Evolutionary conservation across 2,113 vertebrate species (phyloP).

Genomic region (Pelecanus crispus): DNA sequence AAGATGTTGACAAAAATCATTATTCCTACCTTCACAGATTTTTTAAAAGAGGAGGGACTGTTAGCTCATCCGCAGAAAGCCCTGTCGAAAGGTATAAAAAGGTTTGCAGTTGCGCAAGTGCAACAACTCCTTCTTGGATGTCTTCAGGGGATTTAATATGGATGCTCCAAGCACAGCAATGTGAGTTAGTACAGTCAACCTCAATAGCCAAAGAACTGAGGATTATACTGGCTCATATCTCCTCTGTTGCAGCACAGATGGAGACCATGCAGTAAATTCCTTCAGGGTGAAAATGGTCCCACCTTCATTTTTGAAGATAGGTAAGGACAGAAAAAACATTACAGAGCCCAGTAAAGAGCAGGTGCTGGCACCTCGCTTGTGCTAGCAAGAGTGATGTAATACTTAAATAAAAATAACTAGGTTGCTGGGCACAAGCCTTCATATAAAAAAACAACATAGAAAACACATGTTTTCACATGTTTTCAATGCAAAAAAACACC

Average conservation of each 20-base stretch:
- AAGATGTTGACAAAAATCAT: neutral
- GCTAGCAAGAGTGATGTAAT: neutral
- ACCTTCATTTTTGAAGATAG: neutral
- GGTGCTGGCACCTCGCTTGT: neutral
- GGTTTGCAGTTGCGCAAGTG: neutral
- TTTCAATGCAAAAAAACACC: conserved; percentile 15
- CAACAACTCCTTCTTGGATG: neutral
- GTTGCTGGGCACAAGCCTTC: neutral
- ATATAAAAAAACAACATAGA: neutral
- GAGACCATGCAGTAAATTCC: neutral
- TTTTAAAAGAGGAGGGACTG: neutral
- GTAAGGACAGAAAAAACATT: neutral
- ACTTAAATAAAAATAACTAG: conserved; percentile 15
- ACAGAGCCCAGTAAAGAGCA: neutral
- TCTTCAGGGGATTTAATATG: neutral
- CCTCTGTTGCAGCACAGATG: neutral
- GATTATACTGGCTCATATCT: neutral
- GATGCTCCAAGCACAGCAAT: neutral
- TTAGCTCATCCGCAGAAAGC: neutral
- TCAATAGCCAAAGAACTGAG: neutral
- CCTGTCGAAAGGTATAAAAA: neutral
- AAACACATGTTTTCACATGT: conserved; percentile 36
- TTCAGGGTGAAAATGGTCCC: neutral
- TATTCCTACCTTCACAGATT: neutral
- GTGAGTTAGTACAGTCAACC: neutral